Conservation (phyloP, 2,888 invertebrate species). For the Cataglyphis rosenhaueri region DNA sequence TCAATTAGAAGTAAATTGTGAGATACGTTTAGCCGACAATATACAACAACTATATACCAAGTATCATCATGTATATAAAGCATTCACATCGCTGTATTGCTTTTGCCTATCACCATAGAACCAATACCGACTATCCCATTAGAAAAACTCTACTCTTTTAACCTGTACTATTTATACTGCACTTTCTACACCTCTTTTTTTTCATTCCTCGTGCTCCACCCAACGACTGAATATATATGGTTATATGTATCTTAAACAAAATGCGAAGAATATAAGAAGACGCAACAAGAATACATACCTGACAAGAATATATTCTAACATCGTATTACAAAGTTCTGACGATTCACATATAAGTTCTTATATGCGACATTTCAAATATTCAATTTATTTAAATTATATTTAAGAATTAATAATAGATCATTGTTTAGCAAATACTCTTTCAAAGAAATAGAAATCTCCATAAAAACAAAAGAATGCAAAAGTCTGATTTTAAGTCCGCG, state of each 20-base stretch:
- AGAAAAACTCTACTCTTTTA: neutral
- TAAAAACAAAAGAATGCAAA: neutral
- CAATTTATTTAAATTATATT: neutral
- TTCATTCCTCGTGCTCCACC: neutral
- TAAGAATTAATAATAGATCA: neutral
- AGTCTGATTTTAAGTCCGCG: neutral
- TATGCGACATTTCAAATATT: neutral
- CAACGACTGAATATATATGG: neutral
- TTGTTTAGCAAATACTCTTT: neutral
- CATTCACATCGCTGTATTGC: neutral
- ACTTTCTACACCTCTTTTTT: neutral
- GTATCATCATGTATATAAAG: neutral
- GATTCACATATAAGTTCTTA: neutral
- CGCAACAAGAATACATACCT: neutral
- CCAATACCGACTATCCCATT: neutral
- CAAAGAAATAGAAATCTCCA: neutral
- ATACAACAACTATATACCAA: neutral
- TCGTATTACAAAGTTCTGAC: neutral
- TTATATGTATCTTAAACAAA: neutral
- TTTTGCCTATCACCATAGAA: neutral
- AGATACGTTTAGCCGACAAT: neutral
- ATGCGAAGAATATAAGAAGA: neutral
- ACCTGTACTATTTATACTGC: neutral
- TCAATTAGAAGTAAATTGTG: neutral
- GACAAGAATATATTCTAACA: neutral